Base-by-base conservation (phyloP, 2,888 invertebrate genomes). In the Rotaria magnacalcarata region DNA sequence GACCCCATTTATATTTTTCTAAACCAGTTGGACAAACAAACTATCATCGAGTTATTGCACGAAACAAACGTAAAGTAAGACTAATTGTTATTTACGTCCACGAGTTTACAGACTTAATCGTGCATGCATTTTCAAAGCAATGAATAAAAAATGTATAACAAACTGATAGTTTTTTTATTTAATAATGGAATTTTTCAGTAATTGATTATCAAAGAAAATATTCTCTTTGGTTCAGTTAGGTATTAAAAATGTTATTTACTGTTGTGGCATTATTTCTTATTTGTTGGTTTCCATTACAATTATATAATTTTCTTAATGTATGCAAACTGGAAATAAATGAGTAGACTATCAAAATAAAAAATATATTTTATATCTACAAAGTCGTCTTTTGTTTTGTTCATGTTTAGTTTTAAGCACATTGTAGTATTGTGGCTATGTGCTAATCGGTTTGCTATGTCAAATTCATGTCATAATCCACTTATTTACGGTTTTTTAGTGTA, bases 401-500 rank as follows among this genome's bases (percentile, higher is more conserved):
- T 43, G 88, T 89, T 56, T 89, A 91, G 91, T 5, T 90, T 90
- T 88, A 89, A 89, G 86, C 90, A 90, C 87, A 90, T 96, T 89
- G 95, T 95, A 91, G 94, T 95, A 84, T 93, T 95, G 87, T 96
- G 94, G 93, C 95, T 96, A 91, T 94, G 94, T 90, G 94, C 94
- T 89, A 95, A 96, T 91, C 95, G 90, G 95, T 91, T 92, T 87
- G 92, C 92, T 1, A 95, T 95, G 95, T 95, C 95, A 89, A 96
- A 95, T 90, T 95, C 95, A 87, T 95, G 95, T 91, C 95, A 94
- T 90, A 95, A 96, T 91, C 95, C 95, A 0, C 95, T 96, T 90
- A 95, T 96, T 89, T 96, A 96, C 89, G 95, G 95, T 60, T 94
- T 95, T 88, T 95, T 89, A 95, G 95, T 90, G 95, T 95, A 92